Evolutionary conservation across 2,888 invertebrate species (phyloP).

Genomic region (Augiades crinisus): DNA sequence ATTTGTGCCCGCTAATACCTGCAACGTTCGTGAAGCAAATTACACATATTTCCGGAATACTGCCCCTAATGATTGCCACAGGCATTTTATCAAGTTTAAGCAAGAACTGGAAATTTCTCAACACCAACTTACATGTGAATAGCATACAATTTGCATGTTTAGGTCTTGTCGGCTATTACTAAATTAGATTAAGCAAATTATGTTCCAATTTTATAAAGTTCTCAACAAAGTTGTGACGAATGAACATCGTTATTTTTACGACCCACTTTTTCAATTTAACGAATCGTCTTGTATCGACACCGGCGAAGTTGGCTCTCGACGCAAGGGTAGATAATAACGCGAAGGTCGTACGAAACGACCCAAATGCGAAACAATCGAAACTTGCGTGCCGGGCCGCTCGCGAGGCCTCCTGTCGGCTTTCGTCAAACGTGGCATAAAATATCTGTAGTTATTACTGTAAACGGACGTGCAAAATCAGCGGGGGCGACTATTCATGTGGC

Average conservation of each 20-base stretch:
- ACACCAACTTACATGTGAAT: conserved; percentile 27
- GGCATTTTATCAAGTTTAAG: conserved; percentile 40
- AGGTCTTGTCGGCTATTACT: conserved; percentile 20
- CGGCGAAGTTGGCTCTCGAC: not conserved
- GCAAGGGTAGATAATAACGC: conserved; percentile 13
- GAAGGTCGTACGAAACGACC: conserved; percentile 28
- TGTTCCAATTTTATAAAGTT: conserved; percentile 17
- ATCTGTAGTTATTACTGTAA: conserved; percentile 55
- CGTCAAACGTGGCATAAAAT: conserved; percentile 59
- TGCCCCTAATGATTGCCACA: conserved; percentile 45
- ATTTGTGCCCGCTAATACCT: conserved; percentile 30
- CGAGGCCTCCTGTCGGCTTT: conserved; percentile 48
- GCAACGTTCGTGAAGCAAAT: conserved; percentile 38
- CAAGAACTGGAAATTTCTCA: conserved; percentile 29
- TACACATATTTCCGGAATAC: conserved; percentile 44
- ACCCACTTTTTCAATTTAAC: conserved; percentile 13
- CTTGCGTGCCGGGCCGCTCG: conserved; percentile 56
- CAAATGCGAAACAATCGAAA: conserved; percentile 43
- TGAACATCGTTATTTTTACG: conserved; percentile 1
- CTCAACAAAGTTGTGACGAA: conserved; percentile 16
- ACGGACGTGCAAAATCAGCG: conserved; percentile 76
- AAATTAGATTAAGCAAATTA: conserved; percentile 26
- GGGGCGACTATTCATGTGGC: conserved; percentile 62
- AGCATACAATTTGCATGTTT: conserved; percentile 29
- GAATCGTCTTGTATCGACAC: conserved; percentile 6